A percentile compares a stretch with the other conserved stretches of the same genome.
These are phyloP conservation scores for Drosophila triauraria DNA, from an alignment of 1,140 invertebrate species.

Conservation along the genomic window DNA sequence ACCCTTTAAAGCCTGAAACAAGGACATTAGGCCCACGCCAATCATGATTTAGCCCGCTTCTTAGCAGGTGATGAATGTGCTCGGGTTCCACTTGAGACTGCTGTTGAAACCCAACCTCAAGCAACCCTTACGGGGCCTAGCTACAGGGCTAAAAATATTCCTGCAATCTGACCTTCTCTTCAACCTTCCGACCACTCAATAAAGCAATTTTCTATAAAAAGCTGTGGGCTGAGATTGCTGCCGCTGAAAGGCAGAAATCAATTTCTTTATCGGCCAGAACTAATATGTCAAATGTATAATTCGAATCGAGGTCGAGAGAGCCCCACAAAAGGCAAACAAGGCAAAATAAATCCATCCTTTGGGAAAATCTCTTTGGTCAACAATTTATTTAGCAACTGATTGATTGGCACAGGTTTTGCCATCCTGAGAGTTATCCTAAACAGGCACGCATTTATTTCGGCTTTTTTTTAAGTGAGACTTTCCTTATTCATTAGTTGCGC, in stretches of 20 bases:
- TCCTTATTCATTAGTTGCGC: slow-evolving; percentile 81
- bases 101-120: neutral
- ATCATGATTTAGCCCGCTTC: slow-evolving; percentile 14
- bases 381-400: slow-evolving; percentile 38
- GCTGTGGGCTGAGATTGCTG: slow-evolving; percentile 26
- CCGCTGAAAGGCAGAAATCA: slow-evolving; percentile 77
- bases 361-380: slow-evolving; percentile 53
- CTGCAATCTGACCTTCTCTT: slow-evolving; percentile 9
- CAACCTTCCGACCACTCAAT: slow-evolving; percentile 64
- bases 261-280: slow-evolving; percentile 79
- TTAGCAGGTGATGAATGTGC: slow-evolving; percentile 35
- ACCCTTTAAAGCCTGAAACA: neutral
- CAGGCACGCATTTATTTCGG: slow-evolving; percentile 19
- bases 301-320: slow-evolving; percentile 16
- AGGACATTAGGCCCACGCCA: slow-evolving; percentile 8
- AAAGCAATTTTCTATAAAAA: slow-evolving; percentile 68
- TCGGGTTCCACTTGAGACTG: neutral
- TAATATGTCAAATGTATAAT: slow-evolving; percentile 83
- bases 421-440: slow-evolving; percentile 12
- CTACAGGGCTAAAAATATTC: slow-evolving; percentile 10
- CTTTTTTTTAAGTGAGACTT: slow-evolving; percentile 45
- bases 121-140: slow-evolving; percentile 9
- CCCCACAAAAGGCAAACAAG: slow-evolving; percentile 54
- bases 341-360: slow-evolving; percentile 20
- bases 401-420: slow-evolving; percentile 38